These are phyloP conservation scores for Brachionus angularis DNA, from an alignment of 1,140 invertebrate genomes.

Conservation along the genomic window DNA sequence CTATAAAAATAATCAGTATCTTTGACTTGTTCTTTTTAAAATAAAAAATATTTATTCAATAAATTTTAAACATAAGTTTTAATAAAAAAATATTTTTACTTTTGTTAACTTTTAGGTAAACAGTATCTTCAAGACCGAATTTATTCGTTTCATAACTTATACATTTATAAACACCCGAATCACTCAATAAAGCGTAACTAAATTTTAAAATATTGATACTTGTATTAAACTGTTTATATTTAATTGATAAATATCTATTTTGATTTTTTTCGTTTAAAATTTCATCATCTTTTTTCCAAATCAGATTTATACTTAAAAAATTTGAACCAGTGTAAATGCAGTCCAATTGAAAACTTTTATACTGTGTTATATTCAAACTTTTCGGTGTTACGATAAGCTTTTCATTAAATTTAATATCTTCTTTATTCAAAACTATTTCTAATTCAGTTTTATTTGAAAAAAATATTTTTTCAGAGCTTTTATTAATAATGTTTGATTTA, in stretches of 20 bases:
- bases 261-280: background rate
- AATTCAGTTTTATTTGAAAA: background rate
- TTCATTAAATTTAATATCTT: background rate
- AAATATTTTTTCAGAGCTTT: constrained; percentile 15
- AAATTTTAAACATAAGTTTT: too few relatives aligned
- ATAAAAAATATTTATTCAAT: too few relatives aligned
- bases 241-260: background rate
- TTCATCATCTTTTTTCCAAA: constrained; percentile 4
- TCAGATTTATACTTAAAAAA: background rate
- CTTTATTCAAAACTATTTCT: background rate
- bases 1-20: too few relatives aligned
- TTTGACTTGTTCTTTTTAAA: too few relatives aligned
- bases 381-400: too few relatives aligned
- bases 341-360: constrained; percentile 2
- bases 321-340: constrained; percentile 17
- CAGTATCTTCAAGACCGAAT: too few relatives aligned
- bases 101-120: too few relatives aligned
- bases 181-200: background rate
- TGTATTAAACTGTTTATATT: background rate
- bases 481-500: too few relatives aligned
- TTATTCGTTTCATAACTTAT: background rate
- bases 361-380: background rate
- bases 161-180: constrained; percentile 20
- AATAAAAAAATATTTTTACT: too few relatives aligned
- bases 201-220: background rate